Conservation (phyloP, 2,888 invertebrate genomes). For the Thecocarcelia acutangulata region DNA sequence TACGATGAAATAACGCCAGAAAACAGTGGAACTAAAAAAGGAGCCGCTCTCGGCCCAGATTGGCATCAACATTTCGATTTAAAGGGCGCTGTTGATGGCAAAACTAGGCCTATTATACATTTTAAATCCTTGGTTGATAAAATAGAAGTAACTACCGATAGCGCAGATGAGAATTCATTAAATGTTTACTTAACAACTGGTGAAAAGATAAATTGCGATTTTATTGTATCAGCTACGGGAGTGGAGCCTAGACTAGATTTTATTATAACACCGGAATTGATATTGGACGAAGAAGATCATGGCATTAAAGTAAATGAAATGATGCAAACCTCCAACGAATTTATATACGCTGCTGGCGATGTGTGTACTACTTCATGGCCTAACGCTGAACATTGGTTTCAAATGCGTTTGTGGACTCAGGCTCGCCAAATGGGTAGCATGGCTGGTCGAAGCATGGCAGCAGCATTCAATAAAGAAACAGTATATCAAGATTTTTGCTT, state of each 20-base stretch:
- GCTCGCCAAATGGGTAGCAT: conserved; percentile 98
- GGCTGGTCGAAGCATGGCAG: conserved; percentile 94
- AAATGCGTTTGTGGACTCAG: conserved; percentile 98
- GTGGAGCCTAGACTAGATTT: conserved; percentile 88
- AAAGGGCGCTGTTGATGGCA: conserved; percentile 41
- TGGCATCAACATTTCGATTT: conserved; percentile 91
- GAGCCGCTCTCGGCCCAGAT: conserved; percentile 98
- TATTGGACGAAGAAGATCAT: conserved; percentile 86
- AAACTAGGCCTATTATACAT: conserved; percentile 83
- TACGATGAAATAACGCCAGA: conserved; percentile 83
- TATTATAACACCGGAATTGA: conserved; percentile 82
- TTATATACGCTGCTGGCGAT: conserved; percentile 98
- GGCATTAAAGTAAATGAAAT: conserved; percentile 92
- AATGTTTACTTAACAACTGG: conserved; percentile 89
- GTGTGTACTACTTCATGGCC: conserved; percentile 92
- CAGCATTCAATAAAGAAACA: conserved; percentile 83
- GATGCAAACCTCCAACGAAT: conserved; percentile 89
- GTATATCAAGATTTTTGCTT: conserved; percentile 96
- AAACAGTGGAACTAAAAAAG: conserved; percentile 82
- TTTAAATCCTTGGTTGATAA: conserved; percentile 83
- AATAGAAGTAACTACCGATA: conserved; percentile 63
- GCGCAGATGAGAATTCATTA: conserved; percentile 85
- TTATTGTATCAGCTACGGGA: conserved; percentile 97
- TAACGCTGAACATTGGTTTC: conserved; percentile 91
- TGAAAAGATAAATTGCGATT: conserved; percentile 88